phyloP scores from a whole-genome alignment of 2,888 invertebrate species.

The Cephus nigrinus region DNA sequence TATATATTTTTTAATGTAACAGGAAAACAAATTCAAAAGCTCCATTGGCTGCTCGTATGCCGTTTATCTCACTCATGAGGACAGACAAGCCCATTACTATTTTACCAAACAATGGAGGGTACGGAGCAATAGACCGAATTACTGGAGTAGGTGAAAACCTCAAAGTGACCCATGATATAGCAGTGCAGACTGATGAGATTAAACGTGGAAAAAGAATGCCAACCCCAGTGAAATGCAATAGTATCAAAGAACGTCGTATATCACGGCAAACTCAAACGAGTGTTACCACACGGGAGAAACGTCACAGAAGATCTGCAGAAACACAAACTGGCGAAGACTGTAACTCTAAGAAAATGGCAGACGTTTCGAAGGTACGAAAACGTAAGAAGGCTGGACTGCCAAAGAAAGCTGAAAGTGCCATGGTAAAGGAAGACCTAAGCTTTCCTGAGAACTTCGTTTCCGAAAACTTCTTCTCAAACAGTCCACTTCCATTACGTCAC shows the following conservation, averaged over 20 bases:
- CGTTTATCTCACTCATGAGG: constrained; percentile 17
- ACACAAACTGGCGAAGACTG: constrained; percentile 49
- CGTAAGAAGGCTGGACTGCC: constrained; percentile 19
- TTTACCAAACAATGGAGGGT: constrained; percentile 33
- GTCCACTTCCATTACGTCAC: constrained; percentile 55
- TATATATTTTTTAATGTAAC: constrained; percentile 3
- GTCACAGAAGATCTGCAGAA: constrained; percentile 49
- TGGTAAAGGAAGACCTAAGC: constrained; percentile 42
- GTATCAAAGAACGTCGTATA: constrained; percentile 33
- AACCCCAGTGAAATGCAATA: constrained; percentile 38
- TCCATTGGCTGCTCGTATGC: constrained; percentile 14
- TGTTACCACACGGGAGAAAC: constrained; percentile 40
- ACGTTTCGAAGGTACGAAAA: constrained; percentile 23
- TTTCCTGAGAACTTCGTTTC: constrained; percentile 41
- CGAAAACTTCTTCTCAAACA: constrained; percentile 51
- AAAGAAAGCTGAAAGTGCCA: constrained; percentile 24
- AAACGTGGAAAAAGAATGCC: constrained; percentile 37
- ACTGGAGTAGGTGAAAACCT: constrained; percentile 11
- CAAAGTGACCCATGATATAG: constrained; percentile 31
- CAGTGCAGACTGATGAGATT: constrained; percentile 57
- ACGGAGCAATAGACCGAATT: constrained; percentile 18
- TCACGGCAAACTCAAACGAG: constrained; percentile 61
- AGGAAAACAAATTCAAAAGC: constrained; percentile 36
- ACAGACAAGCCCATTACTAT: constrained; percentile 43
- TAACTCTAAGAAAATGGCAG: constrained; percentile 15